Percentiles rank a stretch among this genome's conserved stretches.
Evolutionary conservation across 2,888 invertebrate species (phyloP).

Genomic region (Hipparchia semele): DNA sequence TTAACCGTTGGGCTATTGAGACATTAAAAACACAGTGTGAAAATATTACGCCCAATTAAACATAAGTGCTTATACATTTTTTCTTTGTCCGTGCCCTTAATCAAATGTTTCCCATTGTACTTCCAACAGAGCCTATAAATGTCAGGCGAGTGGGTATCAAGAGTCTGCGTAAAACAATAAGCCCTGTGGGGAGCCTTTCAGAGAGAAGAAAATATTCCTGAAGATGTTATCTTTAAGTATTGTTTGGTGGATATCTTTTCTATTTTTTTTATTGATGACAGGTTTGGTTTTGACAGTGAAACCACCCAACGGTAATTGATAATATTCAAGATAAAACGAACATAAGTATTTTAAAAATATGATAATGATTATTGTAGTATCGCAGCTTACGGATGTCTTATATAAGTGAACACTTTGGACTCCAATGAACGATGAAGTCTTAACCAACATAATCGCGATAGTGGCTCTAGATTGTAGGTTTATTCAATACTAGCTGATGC

Average conservation of each 20-base stretch:
- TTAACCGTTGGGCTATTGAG: no score
- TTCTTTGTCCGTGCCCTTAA: slow-evolving; percentile 21
- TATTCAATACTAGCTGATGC: no score
- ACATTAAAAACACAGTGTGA: not conserved
- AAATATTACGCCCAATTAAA: slow-evolving; percentile 5
- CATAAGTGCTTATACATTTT: slow-evolving; percentile 17
- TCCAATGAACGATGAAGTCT: no score
- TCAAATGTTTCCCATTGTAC: slow-evolving; percentile 27
- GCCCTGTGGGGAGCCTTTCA: slow-evolving; percentile 31
- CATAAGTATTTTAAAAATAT: not conserved
- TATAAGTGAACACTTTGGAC: no score
- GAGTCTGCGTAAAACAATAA: slow-evolving; percentile 33
- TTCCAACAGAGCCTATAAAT: slow-evolving; percentile 35
- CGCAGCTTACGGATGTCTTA: not conserved
- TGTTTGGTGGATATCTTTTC: slow-evolving; percentile 19
- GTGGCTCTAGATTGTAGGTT: no score
- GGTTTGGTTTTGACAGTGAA: not conserved
- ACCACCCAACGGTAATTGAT: not conserved
- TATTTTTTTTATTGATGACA: slow-evolving; percentile 6
- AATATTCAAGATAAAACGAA: not conserved
- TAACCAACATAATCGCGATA: no score
- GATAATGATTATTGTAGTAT: not conserved
- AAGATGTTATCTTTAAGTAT: slow-evolving; percentile 30
- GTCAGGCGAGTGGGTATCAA: slow-evolving; percentile 28
- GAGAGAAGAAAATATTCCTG: slow-evolving; percentile 30